A percentile compares a stretch with the other conserved stretches of the same genome.
Conservation (phyloP, 1,140 invertebrate genomes). For the Cryptotermes secundus region DNA sequence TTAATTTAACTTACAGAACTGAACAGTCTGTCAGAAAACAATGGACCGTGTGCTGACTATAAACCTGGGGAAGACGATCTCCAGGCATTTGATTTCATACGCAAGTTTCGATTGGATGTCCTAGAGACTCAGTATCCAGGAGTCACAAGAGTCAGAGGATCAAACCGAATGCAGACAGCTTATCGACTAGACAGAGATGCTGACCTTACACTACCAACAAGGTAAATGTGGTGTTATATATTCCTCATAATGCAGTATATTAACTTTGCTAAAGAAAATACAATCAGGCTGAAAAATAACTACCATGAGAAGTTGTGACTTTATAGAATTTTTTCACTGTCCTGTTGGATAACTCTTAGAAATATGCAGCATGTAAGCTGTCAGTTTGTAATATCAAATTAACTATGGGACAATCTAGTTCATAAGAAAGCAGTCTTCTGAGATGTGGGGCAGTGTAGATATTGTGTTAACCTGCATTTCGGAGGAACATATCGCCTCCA, state of each 20-base stretch:
- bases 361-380: no score
- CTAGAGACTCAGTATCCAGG: conserved; percentile 60
- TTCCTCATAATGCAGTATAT: background rate
- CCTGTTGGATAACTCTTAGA: no score
- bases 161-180: conserved; percentile 71
- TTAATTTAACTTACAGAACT: conserved; percentile 21
- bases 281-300: no score
- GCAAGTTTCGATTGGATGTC: conserved; percentile 69
- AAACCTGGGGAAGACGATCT: conserved; percentile 72
- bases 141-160: conserved; percentile 68
- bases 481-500: no score
- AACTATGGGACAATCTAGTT: no score
- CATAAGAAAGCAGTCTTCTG: no score
- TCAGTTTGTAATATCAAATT: no score
- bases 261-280: no score
- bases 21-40: background rate
- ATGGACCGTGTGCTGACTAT: conserved; percentile 60
- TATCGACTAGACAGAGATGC: conserved; percentile 70
- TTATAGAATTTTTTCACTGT: no score
- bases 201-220: conserved; percentile 67
- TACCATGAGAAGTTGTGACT: no score
- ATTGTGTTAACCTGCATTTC: no score
- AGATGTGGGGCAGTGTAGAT: no score
- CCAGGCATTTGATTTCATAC: conserved; percentile 76
- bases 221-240: conserved; percentile 49